Base-by-base conservation (phyloP, 2,888 invertebrate species). In the Dynastes hyllus region DNA sequence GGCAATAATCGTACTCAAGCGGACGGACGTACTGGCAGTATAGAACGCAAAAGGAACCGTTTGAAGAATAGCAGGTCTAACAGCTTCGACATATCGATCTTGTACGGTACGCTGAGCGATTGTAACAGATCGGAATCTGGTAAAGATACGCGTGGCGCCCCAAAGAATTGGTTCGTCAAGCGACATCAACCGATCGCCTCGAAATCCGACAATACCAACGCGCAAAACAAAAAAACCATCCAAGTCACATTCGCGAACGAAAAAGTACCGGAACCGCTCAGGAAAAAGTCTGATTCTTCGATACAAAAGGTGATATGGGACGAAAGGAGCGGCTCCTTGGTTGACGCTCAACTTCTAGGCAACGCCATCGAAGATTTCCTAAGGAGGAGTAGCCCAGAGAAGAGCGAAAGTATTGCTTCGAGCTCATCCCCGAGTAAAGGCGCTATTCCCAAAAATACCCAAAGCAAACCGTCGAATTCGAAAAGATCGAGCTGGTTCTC, bases 331-430 rank as follows among this genome's bases (percentile, higher is more conserved):
- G 94, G 94, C 5, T 94, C 96, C 0, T 92, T 95, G 55, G 94
- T 95, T 3, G 96, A 96, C 86, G 94, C 96, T 1, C 94, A 95
- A 85, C 93, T 95, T 0, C 90, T 96, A 51, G 96, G 96, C 32
- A 95, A 93, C 86, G 96, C 96, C 40, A 96, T 96, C 82, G 96
- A 96, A 89, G 96, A 94, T 45, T 96, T 95, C 86, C 90, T 96
- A 53, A 92, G 92, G 86, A 93, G 91, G 89, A 91, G 90, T 83
- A 91, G 90, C 81, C 90, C 89, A 79, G 92, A 91, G 13, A 89
- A 91, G 78, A 27, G 88, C 85, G 37, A 84, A 84, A 22, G 83
- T 85, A 61, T 81, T 86, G 27, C 82, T 80, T 67, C 80, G 11
- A 69, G 69, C 32, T 71, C 79, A 3, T 81, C 83, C 13, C 81